These are phyloP conservation scores for Ornithorhynchus anatinus DNA, from an alignment of 2,113 vertebrate genomes.

Conservation along the genomic window DNA sequence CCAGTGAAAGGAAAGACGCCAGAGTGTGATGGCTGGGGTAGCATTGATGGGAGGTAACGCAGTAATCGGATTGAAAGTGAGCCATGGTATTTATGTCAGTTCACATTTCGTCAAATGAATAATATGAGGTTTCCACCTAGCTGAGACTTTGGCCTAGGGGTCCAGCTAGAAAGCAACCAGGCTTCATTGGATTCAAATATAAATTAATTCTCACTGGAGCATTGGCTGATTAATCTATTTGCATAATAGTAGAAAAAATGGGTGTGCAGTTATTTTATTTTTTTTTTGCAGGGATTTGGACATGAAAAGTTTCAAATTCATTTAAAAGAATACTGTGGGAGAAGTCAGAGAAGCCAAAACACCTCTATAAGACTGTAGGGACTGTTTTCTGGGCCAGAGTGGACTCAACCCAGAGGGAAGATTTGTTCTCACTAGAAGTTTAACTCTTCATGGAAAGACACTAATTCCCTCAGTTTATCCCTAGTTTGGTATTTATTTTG, in stretches of 20 bases:
- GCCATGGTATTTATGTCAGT: constrained; percentile 98
- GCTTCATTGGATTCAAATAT: constrained; percentile 96
- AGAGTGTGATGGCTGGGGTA: constrained; percentile 83
- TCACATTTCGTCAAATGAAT: constrained; percentile 96
- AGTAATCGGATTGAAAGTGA: constrained; percentile 97
- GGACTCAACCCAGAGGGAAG: constrained; percentile 7
- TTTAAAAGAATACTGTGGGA: constrained; percentile 75
- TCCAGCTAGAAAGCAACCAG: constrained; percentile 79
- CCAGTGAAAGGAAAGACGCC: constrained; percentile 90
- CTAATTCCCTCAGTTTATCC: neutral
- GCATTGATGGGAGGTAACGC: constrained; percentile 94
- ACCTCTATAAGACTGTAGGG: constrained; percentile 50
- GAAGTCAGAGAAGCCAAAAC: constrained; percentile 70
- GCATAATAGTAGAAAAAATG: constrained; percentile 92
- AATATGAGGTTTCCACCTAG: constrained; percentile 90
- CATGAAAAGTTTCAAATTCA: constrained; percentile 77
- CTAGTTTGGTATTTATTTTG: neutral
- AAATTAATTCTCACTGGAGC: constrained; percentile 93
- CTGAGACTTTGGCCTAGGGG: constrained; percentile 80
- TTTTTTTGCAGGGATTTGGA: constrained; percentile 65
- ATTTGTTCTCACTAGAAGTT: neutral
- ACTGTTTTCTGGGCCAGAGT: constrained; percentile 19
- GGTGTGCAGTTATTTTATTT: constrained; percentile 69
- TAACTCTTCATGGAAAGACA: constrained; percentile 5
- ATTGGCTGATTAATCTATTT: constrained; percentile 92